Conservation (phyloP, 2,888 invertebrate genomes). For the Acronicta alni region DNA sequence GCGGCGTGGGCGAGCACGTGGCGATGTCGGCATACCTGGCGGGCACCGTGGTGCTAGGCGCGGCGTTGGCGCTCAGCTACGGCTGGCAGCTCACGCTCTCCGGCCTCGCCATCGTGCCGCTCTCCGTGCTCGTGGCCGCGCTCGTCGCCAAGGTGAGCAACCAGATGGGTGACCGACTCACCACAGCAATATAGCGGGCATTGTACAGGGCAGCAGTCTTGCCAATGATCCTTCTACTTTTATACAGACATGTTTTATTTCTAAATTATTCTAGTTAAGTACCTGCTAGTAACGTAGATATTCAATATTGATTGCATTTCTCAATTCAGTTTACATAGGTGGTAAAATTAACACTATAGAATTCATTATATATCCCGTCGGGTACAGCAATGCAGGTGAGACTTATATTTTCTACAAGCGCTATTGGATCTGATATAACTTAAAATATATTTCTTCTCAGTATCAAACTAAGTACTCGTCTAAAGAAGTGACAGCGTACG, state of each 20-base stretch:
- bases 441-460: conserved; percentile 56
- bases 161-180: not conserved
- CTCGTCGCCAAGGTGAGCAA: conserved; percentile 91
- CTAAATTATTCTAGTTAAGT: too few species aligned
- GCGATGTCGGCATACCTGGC: conserved; percentile 92
- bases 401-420: too few species aligned
- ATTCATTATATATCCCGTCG: too few species aligned
- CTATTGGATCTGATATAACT: too few species aligned
- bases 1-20: conserved; percentile 95
- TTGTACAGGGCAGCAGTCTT: too few species aligned
- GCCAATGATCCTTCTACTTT: too few species aligned
- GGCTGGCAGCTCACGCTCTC: conserved; percentile 96
- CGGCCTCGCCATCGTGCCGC: conserved; percentile 93
- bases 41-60: conserved; percentile 91
- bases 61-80: conserved; percentile 92
- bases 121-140: conserved; percentile 92
- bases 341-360: too few species aligned
- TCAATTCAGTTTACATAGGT: too few species aligned
- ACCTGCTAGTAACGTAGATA: too few species aligned
- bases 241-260: too few species aligned
- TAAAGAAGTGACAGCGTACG: conserved; percentile 91
- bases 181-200: not conserved
- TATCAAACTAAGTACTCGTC: conserved; percentile 91
- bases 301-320: too few species aligned
- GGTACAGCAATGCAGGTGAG: too few species aligned